Conservation (phyloP, 2,888 invertebrate genomes). For the Agonopterix arenella region DNA sequence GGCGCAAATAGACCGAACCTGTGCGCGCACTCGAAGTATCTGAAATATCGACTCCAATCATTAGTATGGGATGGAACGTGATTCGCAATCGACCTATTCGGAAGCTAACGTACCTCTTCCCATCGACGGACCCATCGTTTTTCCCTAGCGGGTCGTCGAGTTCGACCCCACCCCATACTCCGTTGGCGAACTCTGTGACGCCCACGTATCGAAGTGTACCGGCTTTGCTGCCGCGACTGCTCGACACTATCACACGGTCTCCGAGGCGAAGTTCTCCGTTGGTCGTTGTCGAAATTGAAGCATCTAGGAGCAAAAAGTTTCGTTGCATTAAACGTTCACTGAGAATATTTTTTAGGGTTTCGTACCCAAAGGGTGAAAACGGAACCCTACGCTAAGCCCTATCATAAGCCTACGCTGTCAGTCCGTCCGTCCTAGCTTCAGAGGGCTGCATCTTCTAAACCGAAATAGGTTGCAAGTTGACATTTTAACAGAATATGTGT, state of each 20-base stretch:
- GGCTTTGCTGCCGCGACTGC: conserved; percentile 91
- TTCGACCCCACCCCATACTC: conserved; percentile 97
- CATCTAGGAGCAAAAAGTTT: conserved; percentile 34
- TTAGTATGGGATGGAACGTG: not conserved
- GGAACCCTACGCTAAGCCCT: too few relatives aligned
- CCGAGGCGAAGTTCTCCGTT: conserved; percentile 86
- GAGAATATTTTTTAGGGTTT: not conserved
- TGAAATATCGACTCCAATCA: conserved; percentile 46
- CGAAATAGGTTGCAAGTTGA: too few relatives aligned
- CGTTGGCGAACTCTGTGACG: conserved; percentile 91
- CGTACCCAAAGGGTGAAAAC: too few relatives aligned
- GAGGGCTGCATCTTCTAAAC: too few relatives aligned
- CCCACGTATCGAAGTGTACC: conserved; percentile 93
- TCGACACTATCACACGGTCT: conserved; percentile 93
- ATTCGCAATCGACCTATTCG: too few relatives aligned
- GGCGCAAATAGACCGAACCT: conserved; percentile 97
- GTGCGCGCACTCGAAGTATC: conserved; percentile 95
- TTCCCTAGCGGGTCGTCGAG: conserved; percentile 95
- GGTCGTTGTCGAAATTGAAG: conserved; percentile 64
- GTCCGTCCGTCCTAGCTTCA: too few relatives aligned
- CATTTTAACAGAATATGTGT: too few relatives aligned
- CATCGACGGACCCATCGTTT: conserved; percentile 96
- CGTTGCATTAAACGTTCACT: not conserved
- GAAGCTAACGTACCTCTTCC: conserved; percentile 84
- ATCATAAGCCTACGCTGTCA: too few relatives aligned